These are phyloP conservation scores for Sylvia atricapilla DNA, from an alignment of 2,113 vertebrate species.

Conservation along the genomic window DNA sequence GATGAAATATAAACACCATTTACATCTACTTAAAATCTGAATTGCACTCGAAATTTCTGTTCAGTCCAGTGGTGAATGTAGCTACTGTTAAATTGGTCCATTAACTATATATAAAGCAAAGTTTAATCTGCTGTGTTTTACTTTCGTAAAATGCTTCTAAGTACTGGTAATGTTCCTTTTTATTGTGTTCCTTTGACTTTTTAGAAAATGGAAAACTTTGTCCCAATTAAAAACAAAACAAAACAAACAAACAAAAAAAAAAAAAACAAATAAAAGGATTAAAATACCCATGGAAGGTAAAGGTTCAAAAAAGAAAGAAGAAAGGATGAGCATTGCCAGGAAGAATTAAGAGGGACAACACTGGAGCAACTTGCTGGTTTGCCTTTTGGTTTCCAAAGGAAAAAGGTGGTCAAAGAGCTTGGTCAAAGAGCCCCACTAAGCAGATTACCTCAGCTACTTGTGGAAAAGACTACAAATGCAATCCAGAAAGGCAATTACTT, in stretches of 20 bases:
- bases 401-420: background rate
- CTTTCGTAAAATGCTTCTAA: constrained; percentile 3
- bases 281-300: background rate
- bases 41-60: constrained; percentile 40
- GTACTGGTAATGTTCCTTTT: background rate
- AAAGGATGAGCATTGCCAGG: background rate
- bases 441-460: background rate
- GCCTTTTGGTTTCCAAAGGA: background rate
- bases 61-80: constrained; percentile 19
- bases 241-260: too few relatives aligned
- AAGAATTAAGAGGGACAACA: background rate
- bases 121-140: constrained; percentile 45
- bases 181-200: background rate
- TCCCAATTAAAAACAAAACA: background rate
- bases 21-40: constrained; percentile 37
- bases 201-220: background rate
- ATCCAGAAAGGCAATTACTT: background rate
- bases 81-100: constrained; percentile 35
- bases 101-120: constrained; percentile 45
- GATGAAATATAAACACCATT: constrained; percentile 27
- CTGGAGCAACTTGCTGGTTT: background rate
- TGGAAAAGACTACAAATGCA: background rate
- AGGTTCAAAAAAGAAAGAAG: background rate
- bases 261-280: background rate
- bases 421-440: background rate